Conservation (phyloP, 2,888 invertebrate species). For the Synergus japonicus region DNA sequence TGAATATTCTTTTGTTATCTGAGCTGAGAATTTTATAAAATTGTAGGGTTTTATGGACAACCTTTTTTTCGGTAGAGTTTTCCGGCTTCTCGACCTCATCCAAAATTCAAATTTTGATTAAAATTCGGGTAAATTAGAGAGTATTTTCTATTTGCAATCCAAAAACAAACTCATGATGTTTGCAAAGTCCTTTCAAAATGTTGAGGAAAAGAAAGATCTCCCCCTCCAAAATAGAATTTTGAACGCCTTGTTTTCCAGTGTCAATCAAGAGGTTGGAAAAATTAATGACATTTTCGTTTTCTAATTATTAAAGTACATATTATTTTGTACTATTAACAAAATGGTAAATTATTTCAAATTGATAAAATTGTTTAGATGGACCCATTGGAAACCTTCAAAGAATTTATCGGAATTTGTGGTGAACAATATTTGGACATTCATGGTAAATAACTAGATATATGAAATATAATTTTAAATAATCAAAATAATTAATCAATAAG, state of each 20-base stretch:
- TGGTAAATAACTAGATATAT: constrained; percentile 50
- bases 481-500: not conserved
- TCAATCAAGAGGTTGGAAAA: constrained; percentile 47
- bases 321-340: not conserved
- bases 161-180: constrained; percentile 40
- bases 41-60: not conserved
- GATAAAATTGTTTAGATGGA: constrained; percentile 45
- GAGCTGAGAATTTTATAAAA: not conserved
- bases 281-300: not conserved
- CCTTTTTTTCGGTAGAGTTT: not conserved
- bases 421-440: constrained; percentile 58
- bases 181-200: constrained; percentile 33
- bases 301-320: not conserved
- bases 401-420: constrained; percentile 58
- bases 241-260: constrained; percentile 39
- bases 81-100: not conserved
- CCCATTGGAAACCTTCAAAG: constrained; percentile 52
- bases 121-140: not conserved
- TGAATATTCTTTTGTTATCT: constrained; percentile 10
- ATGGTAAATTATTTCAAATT: not conserved
- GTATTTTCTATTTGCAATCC: not conserved
- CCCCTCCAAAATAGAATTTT: constrained; percentile 51
- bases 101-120: not conserved
- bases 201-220: constrained; percentile 43
- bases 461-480: no score